These are phyloP conservation scores for Apteryx mantelli DNA, from an alignment of 2,113 vertebrate genomes.

Conservation along the genomic window DNA sequence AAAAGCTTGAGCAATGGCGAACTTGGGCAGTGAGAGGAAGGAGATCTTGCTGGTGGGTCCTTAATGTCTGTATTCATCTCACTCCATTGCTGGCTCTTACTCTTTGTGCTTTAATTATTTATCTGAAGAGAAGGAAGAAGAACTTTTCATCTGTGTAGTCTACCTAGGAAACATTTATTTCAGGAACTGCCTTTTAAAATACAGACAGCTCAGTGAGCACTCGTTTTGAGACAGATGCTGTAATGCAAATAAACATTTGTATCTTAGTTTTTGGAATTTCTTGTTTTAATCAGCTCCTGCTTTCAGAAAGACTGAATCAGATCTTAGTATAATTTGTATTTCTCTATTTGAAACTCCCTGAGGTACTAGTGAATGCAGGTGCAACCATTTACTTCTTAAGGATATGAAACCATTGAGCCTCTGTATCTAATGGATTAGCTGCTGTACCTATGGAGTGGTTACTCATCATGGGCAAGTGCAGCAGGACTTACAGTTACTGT, in stretches of 20 bases:
- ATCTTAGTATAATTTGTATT: not conserved
- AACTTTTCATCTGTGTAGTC: not conserved
- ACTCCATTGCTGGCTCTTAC: not conserved
- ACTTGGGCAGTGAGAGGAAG: not conserved
- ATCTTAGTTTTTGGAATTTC: not conserved
- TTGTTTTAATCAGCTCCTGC: not conserved
- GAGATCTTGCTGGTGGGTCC: not conserved
- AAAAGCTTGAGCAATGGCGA: not conserved
- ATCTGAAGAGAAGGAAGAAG: not conserved
- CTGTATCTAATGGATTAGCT: not conserved
- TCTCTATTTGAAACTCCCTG: not conserved
- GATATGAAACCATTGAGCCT: not conserved
- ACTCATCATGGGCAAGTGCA: not conserved
- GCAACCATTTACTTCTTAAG: not conserved
- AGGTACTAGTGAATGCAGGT: not conserved
- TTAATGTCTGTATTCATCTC: not conserved
- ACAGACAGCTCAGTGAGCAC: not conserved
- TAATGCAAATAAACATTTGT: not conserved
- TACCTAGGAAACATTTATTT: not conserved
- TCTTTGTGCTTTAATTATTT: not conserved
- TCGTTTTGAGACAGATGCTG: not conserved
- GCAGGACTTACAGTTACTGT: not conserved
- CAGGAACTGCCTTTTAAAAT: not conserved
- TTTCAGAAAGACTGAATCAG: not conserved
- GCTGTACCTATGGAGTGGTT: fast-evolving